A percentile compares a stretch with the other conserved stretches of the same genome.
Evolutionary conservation across 2,113 vertebrate genomes (phyloP).

Genomic region (Macrotus californicus): DNA sequence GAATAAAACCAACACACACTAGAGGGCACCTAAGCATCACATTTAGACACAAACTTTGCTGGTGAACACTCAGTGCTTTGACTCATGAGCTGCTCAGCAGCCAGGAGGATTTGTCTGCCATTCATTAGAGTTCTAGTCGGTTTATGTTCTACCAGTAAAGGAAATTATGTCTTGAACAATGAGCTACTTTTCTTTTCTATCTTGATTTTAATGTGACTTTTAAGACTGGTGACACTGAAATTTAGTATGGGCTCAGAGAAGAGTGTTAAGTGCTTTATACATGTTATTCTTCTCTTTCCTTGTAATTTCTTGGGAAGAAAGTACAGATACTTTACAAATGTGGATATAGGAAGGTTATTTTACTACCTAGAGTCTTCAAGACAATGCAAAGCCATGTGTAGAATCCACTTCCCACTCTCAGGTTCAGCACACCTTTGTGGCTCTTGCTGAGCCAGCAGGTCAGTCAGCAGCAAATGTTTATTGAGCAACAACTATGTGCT

Average conservation of each 20-base stretch:
- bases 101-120: constrained; percentile 65
- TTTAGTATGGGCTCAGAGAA: background rate
- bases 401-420: background rate
- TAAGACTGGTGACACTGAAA: constrained; percentile 33
- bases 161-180: constrained; percentile 47
- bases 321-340: background rate
- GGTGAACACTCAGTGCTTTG: constrained; percentile 18
- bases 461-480: background rate
- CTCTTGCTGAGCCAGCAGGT: background rate
- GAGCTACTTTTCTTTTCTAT: constrained; percentile 39
- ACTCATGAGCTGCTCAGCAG: constrained; percentile 41
- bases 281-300: background rate
- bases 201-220: constrained; percentile 41
- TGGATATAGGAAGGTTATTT: background rate
- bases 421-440: background rate
- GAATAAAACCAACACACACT: constrained; percentile 40
- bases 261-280: background rate
- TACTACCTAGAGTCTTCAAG: background rate
- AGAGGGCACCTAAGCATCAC: constrained; percentile 73
- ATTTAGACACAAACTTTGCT: background rate
- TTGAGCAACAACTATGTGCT: background rate
- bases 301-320: constrained; percentile 20
- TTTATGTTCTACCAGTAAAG: constrained; percentile 59
- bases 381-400: background rate
- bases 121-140: constrained; percentile 62